Base-by-base conservation (phyloP, 2,888 invertebrate species). In the Cylloceria caligata region DNA sequence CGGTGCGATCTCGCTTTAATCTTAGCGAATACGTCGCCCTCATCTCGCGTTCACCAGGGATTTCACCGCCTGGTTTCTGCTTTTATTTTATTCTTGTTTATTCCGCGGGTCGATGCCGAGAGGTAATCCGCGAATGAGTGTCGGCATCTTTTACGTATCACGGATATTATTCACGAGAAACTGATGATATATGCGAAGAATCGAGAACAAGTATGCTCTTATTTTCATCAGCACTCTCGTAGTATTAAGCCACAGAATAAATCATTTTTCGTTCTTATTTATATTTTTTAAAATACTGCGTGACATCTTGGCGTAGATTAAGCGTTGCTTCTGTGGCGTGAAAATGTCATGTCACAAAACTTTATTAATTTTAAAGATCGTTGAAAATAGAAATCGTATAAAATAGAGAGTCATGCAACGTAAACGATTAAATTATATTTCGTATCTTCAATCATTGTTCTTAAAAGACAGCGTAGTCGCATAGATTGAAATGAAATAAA, bases 1-100 rank as follows among this genome's bases (percentile, higher is more conserved):
- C 82, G 76, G 80, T 62, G 30, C 62, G 76, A 67, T 80, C 76
- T 55, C 36, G 76, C 83, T 83, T 80, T 77, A 80, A 80, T 80
- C 80, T 80, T 80, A 19, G 62, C 68, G 49, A 83, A 75, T 71
- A 47, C 65, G 27, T 45, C 69, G 34, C 45, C 55, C 30, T 67
- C 64, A n/a, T 68, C 60, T 64, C 67, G 42, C 67, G 68, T 67
- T 76, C 73, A 69, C 80, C 68, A 74, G 69, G 73, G 77, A 81
- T 74, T 78, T 78, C 65, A 68, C 45, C 55, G 64, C 34, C 64
- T 60, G 60, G 60, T 55, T 68, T 42, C 47, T 60, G 64, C 65
- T 65, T 72, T 52, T 69, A 11, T 62, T 2, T 39, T 19, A 19
- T 34, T 69, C 47, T 47, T 57, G 62, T 81, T 81, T 73, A 77